Percentiles rank a stretch among this genome's conserved stretches.
Evolutionary conservation across 2,888 invertebrate species (phyloP).

Genomic region (Pemphredon lugubris): DNA sequence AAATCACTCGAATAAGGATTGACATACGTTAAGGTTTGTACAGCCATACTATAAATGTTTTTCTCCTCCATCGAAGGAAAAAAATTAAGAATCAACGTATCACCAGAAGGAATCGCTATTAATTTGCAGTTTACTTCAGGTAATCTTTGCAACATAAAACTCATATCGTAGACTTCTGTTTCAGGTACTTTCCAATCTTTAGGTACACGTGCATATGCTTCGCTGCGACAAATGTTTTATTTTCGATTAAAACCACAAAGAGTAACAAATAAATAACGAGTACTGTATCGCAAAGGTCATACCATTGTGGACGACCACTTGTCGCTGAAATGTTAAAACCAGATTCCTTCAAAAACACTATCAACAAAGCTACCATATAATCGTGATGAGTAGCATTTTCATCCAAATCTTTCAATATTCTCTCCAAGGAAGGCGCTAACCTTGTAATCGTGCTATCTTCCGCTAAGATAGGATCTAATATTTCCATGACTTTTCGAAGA

Average conservation of each 20-base stretch:
- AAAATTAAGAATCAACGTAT: constrained; percentile 72
- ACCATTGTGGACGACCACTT: constrained; percentile 14
- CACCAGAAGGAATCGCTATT: constrained; percentile 72
- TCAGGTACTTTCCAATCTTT: constrained; percentile 60
- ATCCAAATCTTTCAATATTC: constrained; percentile 53
- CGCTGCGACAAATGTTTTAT: constrained; percentile 34
- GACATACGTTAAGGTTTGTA: constrained; percentile 70
- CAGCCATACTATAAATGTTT: constrained; percentile 53
- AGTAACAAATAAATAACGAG: no score
- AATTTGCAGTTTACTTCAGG: constrained; percentile 68
- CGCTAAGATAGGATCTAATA: constrained; percentile 58
- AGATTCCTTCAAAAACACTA: constrained; percentile 70
- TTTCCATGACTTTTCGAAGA: constrained; percentile 5
- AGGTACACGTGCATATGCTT: no score
- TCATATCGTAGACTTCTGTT: constrained; percentile 64
- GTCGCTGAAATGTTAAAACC: constrained; percentile 62
- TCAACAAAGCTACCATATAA: constrained; percentile 70
- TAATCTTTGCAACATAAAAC: constrained; percentile 42
- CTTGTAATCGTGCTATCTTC: constrained; percentile 70
- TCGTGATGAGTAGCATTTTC: constrained; percentile 69
- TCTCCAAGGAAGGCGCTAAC: constrained; percentile 65
- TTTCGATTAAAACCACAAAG: no score
- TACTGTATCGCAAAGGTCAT: background rate
- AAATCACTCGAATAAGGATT: constrained; percentile 70
- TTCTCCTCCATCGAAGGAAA: constrained; percentile 46